Base-by-base conservation (phyloP, 2,797 vertebrate genomes). In the Rallus crepitans region DNA sequence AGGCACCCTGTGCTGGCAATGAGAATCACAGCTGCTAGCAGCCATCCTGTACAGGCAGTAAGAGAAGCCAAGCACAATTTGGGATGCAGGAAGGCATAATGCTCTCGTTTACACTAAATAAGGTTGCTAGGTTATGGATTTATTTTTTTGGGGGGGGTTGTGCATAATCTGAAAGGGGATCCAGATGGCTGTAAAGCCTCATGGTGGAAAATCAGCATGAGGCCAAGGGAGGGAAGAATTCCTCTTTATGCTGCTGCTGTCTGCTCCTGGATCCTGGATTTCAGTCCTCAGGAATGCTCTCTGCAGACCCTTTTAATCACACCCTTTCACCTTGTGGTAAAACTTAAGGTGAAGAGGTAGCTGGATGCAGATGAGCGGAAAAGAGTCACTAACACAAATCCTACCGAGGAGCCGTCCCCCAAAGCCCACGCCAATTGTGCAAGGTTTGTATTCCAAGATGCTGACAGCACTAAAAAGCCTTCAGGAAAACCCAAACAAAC, bases 121-220 rank as follows among this genome's bases (percentile, higher is more conserved):
- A 93, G 88, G 92, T 94, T 95, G 93, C 93, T 91, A 95, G 90
- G 87, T 86, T 95, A 93, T 95, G 77, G 88, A 93, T 81, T 91
- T 92, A 65, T 63, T 48, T 18, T 61, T 39, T 18, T 14, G 11
- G 15, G 12, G 35, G 39, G 65, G 28, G 35, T n/a, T n/a, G n/a
- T 33, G 15, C 8, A 71, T 64, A 78, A 88, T 78, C 65, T 86
- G 91, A 83, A 94, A 97, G 73, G 59, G 66, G 88, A 96, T 96
- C 93, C 93, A 96, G 95, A 95, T 96, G 95, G 93, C 92, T 88
- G 40, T 18, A 90, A 93, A 95, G 87, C 87, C 61, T 84, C 6
- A 24, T 4, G 30, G 93, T 86, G 63, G 70, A 93, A 95, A 95
- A 95, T 77, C 93, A 94, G 93, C 86, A n/a, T 83, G 94, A 93